Conservation (phyloP, 2,113 vertebrate species). For the Bubo blakistoni region DNA sequence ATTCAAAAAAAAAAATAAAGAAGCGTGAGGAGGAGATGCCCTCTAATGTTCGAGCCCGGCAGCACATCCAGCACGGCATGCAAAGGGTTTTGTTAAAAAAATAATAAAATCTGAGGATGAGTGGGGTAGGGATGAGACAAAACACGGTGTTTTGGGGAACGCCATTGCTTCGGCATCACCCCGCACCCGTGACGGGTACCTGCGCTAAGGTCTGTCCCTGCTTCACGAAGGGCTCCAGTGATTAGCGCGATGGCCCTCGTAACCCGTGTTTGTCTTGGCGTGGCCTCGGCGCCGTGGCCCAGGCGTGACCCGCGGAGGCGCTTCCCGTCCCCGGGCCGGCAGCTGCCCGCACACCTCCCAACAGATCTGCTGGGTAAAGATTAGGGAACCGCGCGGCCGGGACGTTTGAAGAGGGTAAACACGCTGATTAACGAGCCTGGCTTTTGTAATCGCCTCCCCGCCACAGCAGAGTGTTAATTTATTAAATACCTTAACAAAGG, state of each 20-base stretch:
- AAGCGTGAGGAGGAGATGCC: slow-evolving; percentile 63
- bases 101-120: background rate
- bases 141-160: rapidly evolving
- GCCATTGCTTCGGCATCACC: rapidly evolving
- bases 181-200: background rate
- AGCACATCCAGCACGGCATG: background rate
- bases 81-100: background rate
- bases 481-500: slow-evolving; percentile 69
- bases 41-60: slow-evolving; percentile 55
- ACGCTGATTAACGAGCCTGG: slow-evolving; percentile 31
- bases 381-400: background rate
- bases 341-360: background rate
- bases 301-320: slow-evolving; percentile 3
- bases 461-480: slow-evolving; percentile 48
- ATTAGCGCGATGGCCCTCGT: background rate
- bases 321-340: background rate
- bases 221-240: background rate
- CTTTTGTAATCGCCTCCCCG: slow-evolving; percentile 53
- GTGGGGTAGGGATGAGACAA: rapidly evolving
- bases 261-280: slow-evolving; percentile 35
- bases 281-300: background rate
- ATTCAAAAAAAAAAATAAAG: background rate
- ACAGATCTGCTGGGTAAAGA: slow-evolving; percentile 14
- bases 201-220: background rate
- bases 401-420: slow-evolving; percentile 34